Evolutionary conservation across 2,113 vertebrate genomes (phyloP).

Genomic region (Dasyprocta punctata): DNA sequence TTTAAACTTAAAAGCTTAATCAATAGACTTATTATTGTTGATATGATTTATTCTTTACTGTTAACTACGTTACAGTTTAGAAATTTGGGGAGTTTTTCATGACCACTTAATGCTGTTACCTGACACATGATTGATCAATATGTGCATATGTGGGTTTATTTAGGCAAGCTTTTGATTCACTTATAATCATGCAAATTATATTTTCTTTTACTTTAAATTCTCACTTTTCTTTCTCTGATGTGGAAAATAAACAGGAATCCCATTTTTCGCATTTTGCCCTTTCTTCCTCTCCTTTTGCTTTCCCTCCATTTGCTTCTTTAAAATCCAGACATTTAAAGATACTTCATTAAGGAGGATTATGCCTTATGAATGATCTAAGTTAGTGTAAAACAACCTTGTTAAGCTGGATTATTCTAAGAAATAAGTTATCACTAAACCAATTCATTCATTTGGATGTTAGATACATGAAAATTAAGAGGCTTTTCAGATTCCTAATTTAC

Average conservation of each 20-base stretch:
- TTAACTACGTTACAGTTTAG: background rate
- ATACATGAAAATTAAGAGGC: background rate
- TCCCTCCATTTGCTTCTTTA: background rate
- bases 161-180: slow-evolving; percentile 1
- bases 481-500: slow-evolving; percentile 28
- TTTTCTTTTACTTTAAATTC: slow-evolving; percentile 40
- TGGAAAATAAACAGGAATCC: background rate
- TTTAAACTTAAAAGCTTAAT: background rate
- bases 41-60: slow-evolving; percentile 8
- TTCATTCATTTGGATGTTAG: slow-evolving; percentile 31
- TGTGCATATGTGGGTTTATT: background rate
- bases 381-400: slow-evolving; percentile 25
- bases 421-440: background rate
- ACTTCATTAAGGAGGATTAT: slow-evolving; percentile 15
- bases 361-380: background rate
- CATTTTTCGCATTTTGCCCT: background rate
- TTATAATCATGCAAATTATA: slow-evolving; percentile 18
- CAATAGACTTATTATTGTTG: background rate
- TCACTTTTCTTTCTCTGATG: background rate
- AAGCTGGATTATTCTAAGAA: slow-evolving; percentile 16
- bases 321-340: background rate
- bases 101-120: background rate
- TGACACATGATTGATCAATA: background rate
- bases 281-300: background rate
- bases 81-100: background rate